These are phyloP conservation scores for Denticeps clupeoides DNA, from an alignment of 2,797 vertebrate genomes.

Conservation along the genomic window DNA sequence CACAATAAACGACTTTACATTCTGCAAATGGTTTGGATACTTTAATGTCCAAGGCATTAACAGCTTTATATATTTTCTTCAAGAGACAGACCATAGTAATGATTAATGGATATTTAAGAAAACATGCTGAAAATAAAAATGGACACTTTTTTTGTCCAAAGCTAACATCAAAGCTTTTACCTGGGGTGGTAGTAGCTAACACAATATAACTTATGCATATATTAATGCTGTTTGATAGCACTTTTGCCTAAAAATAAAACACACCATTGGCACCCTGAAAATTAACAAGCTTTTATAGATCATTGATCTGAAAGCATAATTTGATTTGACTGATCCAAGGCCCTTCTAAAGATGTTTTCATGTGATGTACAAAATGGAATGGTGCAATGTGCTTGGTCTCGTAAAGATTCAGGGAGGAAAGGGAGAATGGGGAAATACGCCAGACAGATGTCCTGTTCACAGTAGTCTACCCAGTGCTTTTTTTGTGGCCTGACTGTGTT, in stretches of 20 bases:
- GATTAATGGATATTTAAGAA: background rate
- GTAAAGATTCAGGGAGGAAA: too few species aligned
- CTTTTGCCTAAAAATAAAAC: slow-evolving; percentile 4
- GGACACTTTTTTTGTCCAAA: too few species aligned
- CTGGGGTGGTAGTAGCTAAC: too few species aligned
- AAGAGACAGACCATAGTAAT: slow-evolving; percentile 8
- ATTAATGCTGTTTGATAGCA: slow-evolving; percentile 6
- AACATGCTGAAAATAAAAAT: too few species aligned
- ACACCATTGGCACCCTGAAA: background rate
- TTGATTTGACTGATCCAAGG: slow-evolving; percentile 6
- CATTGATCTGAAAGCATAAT: slow-evolving; percentile 9
- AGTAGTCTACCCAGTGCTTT: too few species aligned
- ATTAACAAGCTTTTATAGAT: slow-evolving; percentile 4
- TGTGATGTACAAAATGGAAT: too few species aligned
- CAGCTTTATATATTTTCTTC: slow-evolving; percentile 23
- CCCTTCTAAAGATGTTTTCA: too few species aligned
- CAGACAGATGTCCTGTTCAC: too few species aligned
- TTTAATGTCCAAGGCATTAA: slow-evolving; percentile 33
- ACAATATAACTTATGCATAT: background rate
- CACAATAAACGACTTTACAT: slow-evolving; percentile 38
- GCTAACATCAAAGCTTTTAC: too few species aligned
- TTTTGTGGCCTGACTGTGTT: too few species aligned
- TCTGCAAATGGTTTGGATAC: slow-evolving; percentile 30
- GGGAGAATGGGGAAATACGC: too few species aligned
- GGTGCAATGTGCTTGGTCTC: too few species aligned